Evolutionary conservation across 2,888 invertebrate species (phyloP), one percentile per base, ranked within the genome.

Genomic region (Ametastegia equiseti): DNA sequence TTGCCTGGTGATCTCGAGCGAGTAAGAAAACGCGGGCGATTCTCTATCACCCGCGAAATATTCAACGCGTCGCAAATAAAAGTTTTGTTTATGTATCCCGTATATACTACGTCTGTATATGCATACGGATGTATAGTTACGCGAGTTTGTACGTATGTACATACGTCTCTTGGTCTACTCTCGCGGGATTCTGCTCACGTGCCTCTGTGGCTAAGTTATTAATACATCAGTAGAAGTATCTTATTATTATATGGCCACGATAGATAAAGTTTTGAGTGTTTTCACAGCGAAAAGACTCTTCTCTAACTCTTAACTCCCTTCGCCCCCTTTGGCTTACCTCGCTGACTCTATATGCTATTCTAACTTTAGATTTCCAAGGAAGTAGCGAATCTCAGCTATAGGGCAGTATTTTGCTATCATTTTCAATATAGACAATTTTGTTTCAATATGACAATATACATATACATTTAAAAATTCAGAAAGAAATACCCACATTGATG

Each of bases 361-460:
- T 89, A 90, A 90, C 88, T 90, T 90, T 89, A 90, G 89, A 87
- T 84, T 80, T 84, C 83, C 83, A 81, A 87, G 86, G 86, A 89
- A 88, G 88, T 88, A 88, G 88, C 87, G 86, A 86, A 86, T 84
- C 82, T 80, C 81, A 80, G 57, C 9, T 13, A 50, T 71, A 19
- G 15, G 13, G 71, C 47, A 27, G 54, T 54, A n/a, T 67, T 67
- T 75, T 50, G 75, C 33, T n/a, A 19, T 75, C 75, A 54, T 75
- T 54, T 23, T 54, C 1, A 42, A n/a, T n/a, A 60, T 30, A 60
- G 60, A 60, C 60, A 30, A 30, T 23, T 9, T 57, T 15, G 13
- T 5, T 60, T 13, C 13, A 36, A 69, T 42, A 69, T 23, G 69
- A 42, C 42, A n/a, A n/a, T n/a, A n/a, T 69, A 15, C 23, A 19